Base-by-base conservation (phyloP, 2,113 vertebrate genomes). In the Amphilophus citrinellus region DNA sequence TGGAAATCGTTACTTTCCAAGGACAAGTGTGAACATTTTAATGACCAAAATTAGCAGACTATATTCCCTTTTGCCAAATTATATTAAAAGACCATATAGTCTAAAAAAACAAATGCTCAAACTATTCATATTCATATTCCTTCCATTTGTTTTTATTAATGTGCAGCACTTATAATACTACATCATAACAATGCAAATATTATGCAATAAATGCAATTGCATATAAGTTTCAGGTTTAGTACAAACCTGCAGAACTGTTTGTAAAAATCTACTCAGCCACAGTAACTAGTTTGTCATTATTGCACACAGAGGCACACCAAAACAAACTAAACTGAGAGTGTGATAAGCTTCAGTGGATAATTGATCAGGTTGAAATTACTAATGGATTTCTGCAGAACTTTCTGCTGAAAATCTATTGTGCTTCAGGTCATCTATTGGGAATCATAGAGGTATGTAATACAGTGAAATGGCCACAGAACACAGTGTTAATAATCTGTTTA, bases 281-380 rank as follows among this genome's bases (percentile, higher is more conserved):
- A 60, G 35, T 73, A 56, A 73, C 68, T 56, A 81, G 82, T 87
- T 78, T 85, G 77, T 90, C 87, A 76, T 65, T 77, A 80, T 79
- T 83, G 75, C 77, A 60, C 79, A 77, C 53, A 83, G 47, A 75
- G 73, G 62, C 60, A 60, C 77, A 91, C 86, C 88, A 91, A 92
- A 92, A 90, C 75, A 87, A 87, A 77, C 89, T 63, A 76, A 80
- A 66, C 60, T 81, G 77, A 90, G 87, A 85, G 85, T 82, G 88
- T 82, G 91, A 86, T 87, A 78, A 91, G 94, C 94, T 85, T 87
- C 90, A 95, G 89, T 87, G 90, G 90, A 91, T 93, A 94, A 96
- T 95, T 96, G 95, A 96, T 96, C 83, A 87, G 91, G 86, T 87
- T 93, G 84, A 95, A 95, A 95, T 95, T 94, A 94, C 91, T 84